phyloP scores from a whole-genome alignment of 2,113 vertebrate genomes.

The Xenopus laevis region DNA sequence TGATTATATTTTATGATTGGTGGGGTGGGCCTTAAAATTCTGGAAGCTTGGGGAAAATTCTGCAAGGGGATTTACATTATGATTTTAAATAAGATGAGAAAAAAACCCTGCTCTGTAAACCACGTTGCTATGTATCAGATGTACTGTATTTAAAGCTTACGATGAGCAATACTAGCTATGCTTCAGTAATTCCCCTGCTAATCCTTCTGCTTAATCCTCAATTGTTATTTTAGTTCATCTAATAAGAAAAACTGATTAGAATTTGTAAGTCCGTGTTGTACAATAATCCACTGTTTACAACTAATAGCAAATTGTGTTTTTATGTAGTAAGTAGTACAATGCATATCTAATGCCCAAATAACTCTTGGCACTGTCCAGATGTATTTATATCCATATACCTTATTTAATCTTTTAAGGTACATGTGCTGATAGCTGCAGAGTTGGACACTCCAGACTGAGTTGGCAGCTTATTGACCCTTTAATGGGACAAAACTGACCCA shows the following conservation, averaged over 20 bases:
- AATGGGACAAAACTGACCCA: too few relatives aligned
- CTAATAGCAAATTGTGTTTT: constrained; percentile 27
- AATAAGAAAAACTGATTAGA: constrained; percentile 38
- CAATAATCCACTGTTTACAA: constrained; percentile 18
- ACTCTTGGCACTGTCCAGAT: too few relatives aligned
- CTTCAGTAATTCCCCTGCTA: constrained; percentile 33
- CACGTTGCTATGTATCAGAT: constrained; percentile 2
- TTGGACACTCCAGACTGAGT: too few relatives aligned
- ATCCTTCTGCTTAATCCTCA: constrained; percentile 27
- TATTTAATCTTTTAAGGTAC: too few relatives aligned
- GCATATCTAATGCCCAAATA: constrained; percentile 13
- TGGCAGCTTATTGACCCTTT: too few relatives aligned
- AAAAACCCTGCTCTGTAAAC: constrained; percentile 9
- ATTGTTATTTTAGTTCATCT: constrained; percentile 37
- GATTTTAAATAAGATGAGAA: constrained; percentile 29
- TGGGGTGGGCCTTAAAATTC: neutral
- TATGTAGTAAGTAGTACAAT: constrained; percentile 2
- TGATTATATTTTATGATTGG: too few relatives aligned
- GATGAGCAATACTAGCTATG: constrained; percentile 21
- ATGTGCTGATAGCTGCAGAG: too few relatives aligned
- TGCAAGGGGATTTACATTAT: neutral
- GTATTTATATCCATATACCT: too few relatives aligned
- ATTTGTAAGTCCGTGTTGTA: constrained; percentile 31
- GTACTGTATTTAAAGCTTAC: constrained; percentile 20
- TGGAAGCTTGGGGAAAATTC: neutral